Percentiles rank a stretch among this genome's conserved stretches.
phyloP scores from a whole-genome alignment of 92 coral and sea anemone species.

The Porites evermanni region DNA sequence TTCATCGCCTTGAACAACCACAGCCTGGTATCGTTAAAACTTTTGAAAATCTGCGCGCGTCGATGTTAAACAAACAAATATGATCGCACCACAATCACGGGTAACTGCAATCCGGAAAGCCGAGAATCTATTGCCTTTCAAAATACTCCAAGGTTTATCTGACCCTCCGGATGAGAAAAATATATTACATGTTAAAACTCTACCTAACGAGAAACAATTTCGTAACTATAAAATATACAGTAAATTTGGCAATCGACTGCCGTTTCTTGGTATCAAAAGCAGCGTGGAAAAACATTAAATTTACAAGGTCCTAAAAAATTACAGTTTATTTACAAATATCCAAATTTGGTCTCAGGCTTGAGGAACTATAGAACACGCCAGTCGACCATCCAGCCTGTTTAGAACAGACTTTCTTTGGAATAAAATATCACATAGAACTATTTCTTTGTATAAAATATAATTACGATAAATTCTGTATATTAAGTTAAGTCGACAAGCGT shows the following conservation, averaged over 20 bases:
- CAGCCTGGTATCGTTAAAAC: neutral
- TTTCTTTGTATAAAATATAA: constrained; percentile 52
- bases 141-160: neutral
- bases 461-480: constrained; percentile 43
- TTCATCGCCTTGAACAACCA: neutral
- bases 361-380: constrained; percentile 10
- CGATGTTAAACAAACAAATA: neutral
- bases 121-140: neutral
- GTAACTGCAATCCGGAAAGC: neutral
- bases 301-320: constrained; percentile 35
- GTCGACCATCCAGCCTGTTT: constrained; percentile 23
- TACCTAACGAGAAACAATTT: neutral
- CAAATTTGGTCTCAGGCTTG: constrained; percentile 10
- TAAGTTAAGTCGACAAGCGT: constrained; percentile 49
- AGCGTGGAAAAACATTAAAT: neutral
- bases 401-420: constrained; percentile 53
- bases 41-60: neutral
- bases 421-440: constrained; percentile 56
- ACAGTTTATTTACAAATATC: constrained; percentile 40
- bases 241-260: neutral
- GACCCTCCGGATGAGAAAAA: neutral
- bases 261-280: constrained; percentile 9
- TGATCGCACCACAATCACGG: neutral
- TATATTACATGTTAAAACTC: constrained; percentile 27
- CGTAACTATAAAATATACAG: constrained; percentile 13